Percentiles rank a stretch among this genome's conserved stretches.
Evolutionary conservation across 2,888 invertebrate species (phyloP).

Genomic region (Physocephala rufipes): DNA sequence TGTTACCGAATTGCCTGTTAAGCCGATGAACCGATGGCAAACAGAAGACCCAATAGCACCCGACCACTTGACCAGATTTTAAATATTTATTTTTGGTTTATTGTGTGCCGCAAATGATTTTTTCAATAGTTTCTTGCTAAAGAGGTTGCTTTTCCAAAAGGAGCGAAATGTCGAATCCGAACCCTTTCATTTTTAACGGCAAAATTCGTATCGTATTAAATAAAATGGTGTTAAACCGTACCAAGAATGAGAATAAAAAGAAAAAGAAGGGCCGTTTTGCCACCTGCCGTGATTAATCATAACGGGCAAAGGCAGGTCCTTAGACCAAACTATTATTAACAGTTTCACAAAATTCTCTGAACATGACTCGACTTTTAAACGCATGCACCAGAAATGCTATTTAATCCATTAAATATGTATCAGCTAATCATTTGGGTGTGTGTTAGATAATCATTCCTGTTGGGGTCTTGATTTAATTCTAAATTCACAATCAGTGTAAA

Average conservation of each 20-base stretch:
- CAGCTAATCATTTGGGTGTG: too few relatives aligned
- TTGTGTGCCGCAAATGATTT: conserved; percentile 49
- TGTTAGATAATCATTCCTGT: too few relatives aligned
- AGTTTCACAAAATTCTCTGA: too few relatives aligned
- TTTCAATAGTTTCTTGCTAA: conserved; percentile 61
- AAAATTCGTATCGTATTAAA: too few relatives aligned
- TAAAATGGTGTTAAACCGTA: not conserved
- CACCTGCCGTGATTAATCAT: conserved; percentile 64
- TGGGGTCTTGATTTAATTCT: too few relatives aligned
- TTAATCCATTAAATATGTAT: too few relatives aligned
- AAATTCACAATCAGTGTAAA: too few relatives aligned
- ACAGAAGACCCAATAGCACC: conserved; percentile 21
- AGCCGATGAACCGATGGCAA: conserved; percentile 8
- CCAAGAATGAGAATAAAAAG: conserved; percentile 22
- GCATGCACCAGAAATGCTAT: too few relatives aligned
- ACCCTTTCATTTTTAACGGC: conserved; percentile 25
- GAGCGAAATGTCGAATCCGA: conserved; percentile 1
- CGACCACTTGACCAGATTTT: conserved; percentile 53
- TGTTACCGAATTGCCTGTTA: conserved; percentile 30
- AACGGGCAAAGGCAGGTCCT: conserved; percentile 20
- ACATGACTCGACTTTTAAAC: too few relatives aligned
- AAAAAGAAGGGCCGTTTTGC: conserved; percentile 40
- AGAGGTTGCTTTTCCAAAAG: conserved; percentile 34
- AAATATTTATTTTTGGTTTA: conserved; percentile 47
- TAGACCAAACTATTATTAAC: too few relatives aligned